phyloP scores from a whole-genome alignment of 2,113 vertebrate genomes.

The Heterochromis multidens region DNA sequence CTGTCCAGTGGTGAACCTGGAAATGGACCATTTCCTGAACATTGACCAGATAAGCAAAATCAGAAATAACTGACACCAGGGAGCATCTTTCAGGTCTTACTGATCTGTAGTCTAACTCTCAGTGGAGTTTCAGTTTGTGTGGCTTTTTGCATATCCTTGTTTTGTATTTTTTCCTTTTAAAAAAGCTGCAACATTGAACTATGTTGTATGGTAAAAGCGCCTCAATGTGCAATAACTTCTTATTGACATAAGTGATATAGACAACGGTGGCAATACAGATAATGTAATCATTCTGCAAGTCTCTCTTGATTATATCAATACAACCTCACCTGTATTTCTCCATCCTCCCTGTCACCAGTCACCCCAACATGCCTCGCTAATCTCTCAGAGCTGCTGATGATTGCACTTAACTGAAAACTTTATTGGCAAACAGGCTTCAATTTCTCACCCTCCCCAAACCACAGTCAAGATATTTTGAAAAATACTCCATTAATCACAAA shows the following conservation, averaged over 20 bases:
- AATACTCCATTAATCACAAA: slow-evolving; percentile 39
- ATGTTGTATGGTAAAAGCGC: background rate
- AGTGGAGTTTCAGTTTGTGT: background rate
- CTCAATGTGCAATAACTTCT: background rate
- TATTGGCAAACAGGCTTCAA: background rate
- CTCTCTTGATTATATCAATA: background rate
- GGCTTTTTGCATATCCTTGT: background rate
- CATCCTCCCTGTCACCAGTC: background rate
- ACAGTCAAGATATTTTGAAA: background rate
- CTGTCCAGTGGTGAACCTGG: slow-evolving; percentile 19
- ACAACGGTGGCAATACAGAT: background rate
- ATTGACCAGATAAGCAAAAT: slow-evolving; percentile 47
- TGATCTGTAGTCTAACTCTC: slow-evolving; percentile 6
- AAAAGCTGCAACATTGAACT: background rate
- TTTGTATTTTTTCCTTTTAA: background rate
- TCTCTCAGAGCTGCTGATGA: background rate
- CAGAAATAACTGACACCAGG: slow-evolving; percentile 28
- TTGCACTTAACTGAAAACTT: slow-evolving; percentile 19
- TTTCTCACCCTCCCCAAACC: background rate
- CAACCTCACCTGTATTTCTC: background rate
- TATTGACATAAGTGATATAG: background rate
- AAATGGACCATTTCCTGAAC: slow-evolving; percentile 49
- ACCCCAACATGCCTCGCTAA: background rate
- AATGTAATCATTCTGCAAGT: background rate
- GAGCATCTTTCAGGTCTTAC: slow-evolving; percentile 21